Base-by-base conservation (phyloP, 2,888 invertebrate genomes). In the Vanessa cardui region DNA sequence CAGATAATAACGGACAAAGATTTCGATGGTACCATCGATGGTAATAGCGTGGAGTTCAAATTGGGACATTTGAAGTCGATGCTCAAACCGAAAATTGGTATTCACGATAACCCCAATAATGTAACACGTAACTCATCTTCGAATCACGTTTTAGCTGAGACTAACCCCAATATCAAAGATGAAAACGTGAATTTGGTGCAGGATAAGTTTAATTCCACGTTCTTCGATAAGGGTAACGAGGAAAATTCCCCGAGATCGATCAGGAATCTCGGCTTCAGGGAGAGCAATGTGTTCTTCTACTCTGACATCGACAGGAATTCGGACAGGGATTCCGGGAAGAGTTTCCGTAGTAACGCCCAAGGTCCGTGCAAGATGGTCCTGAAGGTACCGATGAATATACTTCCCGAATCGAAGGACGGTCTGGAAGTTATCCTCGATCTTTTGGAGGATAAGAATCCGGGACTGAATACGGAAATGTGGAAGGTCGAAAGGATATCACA, bases 381-480 rank as follows among this genome's bases (percentile, higher is more conserved):
- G 4, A 89, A 84, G 72, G 81, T 90, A 9, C 91, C 91, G 0
- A 15, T 76, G 0, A 80, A 78, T 7, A 85, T 91, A 49, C 68
- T 89, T 1, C 89, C 89, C 0, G 86, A 89, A 0, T 82, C 80
- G n/a, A 83, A 83, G 47, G 87, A 90, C 0, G 90, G 90, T 62
- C 74, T 92, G 61, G 85, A 83, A 31, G 83, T 90, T 0, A 83
- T 92, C 1, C 86, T 92, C 20, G 88, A 90, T 72, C 68, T 91
- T 1, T 73, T 92, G 0, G 88, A 90, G 77, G 88, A 91, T 58
- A 88, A 88, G 58, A 92, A 91, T 47, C 89, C 90, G 0, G 90
- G 88, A 0, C 68, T 92, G 7, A 90, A 90, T 58, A 89, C 90
- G 0, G 88, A 90, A 52, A 46, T 88, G 2, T 91, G 91, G 91